Conservation (phyloP, 2,888 invertebrate genomes). For the Cenopis cana region DNA sequence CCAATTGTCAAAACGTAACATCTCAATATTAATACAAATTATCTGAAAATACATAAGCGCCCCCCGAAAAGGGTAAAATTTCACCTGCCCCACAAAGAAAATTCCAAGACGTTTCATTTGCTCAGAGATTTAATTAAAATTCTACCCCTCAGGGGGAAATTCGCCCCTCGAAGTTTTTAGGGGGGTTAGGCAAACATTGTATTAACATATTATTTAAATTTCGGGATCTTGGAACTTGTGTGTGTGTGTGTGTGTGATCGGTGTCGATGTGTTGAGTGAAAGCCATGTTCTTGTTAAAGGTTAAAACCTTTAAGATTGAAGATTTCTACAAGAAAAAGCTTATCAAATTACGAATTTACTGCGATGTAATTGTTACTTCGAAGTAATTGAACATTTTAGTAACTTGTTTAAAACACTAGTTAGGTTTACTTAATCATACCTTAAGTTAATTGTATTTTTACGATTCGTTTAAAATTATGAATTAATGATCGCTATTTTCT, state of each 20-base stretch:
- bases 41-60: slow-evolving; percentile 9
- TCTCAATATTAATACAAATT: slow-evolving; percentile 33
- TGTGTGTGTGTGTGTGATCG: neutral
- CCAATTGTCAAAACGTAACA: slow-evolving; percentile 27
- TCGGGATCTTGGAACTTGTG: slow-evolving; percentile 44
- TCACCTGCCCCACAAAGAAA: slow-evolving; percentile 77
- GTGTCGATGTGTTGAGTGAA: slow-evolving; percentile 14
- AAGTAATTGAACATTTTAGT: too few species aligned
- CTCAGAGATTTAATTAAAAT: slow-evolving; percentile 81
- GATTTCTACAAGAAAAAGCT: too few species aligned
- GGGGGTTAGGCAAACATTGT: slow-evolving; percentile 74
- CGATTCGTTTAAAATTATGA: too few species aligned
- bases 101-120: slow-evolving; percentile 71
- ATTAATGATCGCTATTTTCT: too few species aligned
- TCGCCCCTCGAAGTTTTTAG: slow-evolving; percentile 69
- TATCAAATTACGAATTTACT: too few species aligned
- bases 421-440: too few species aligned
- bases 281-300: neutral
- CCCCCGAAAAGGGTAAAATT: slow-evolving; percentile 42
- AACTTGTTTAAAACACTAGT: too few species aligned
- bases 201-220: slow-evolving; percentile 83
- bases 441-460: too few species aligned
- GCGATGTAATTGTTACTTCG: too few species aligned
- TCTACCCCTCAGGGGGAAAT: slow-evolving; percentile 56
- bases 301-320: too few species aligned